Base-by-base conservation (phyloP, 2,797 vertebrate species). In the Eulemur coronatus region DNA sequence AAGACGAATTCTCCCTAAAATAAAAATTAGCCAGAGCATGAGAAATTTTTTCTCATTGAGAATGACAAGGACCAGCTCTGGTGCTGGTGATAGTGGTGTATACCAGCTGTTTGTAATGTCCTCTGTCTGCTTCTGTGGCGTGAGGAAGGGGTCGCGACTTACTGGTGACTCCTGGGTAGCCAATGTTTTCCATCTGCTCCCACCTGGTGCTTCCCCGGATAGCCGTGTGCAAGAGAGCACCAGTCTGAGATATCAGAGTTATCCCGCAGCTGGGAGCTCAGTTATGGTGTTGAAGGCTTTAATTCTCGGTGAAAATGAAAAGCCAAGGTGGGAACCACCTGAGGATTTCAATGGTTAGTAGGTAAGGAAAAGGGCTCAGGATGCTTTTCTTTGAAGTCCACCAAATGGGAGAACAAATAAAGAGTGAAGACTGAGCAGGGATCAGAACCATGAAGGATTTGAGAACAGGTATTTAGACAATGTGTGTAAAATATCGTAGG, bases 281-380 rank as follows among this genome's bases (percentile, higher is more conserved):
- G 55, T 6, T 24, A 35, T 1, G n/a, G 82, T 38, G 90, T 59
- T 89, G 81, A 94, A 92, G 90, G 90, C 85, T 76, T 81, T 95
- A 63, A 52, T 95, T 88, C 78, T 92, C 69, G 79, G 91, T 76
- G 93, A 82, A 88, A 82, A 73, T 57, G 85, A 72, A 96, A 92
- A 73, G 48, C 22, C 84, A 85, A n/a, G 33, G 50, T 84, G 38
- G 92, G 28, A 30, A 6, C 57, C 89, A 50, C 67, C 76, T 91
- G 72, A 92, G 86, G 65, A 84, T 82, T 61, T 76, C 90, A 90
- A 33, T 59, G 72, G 61, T 57, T 38, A 17, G 0, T 65, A 78
- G 87, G 65, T 41, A 70, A 63, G 48, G 79, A 30, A 92, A 90
- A 72, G 72, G 15, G 24, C 38, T 84, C 13, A 5, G 17, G 76